Conservation (phyloP, 2,888 invertebrate genomes). For the Acleris holmiana region DNA sequence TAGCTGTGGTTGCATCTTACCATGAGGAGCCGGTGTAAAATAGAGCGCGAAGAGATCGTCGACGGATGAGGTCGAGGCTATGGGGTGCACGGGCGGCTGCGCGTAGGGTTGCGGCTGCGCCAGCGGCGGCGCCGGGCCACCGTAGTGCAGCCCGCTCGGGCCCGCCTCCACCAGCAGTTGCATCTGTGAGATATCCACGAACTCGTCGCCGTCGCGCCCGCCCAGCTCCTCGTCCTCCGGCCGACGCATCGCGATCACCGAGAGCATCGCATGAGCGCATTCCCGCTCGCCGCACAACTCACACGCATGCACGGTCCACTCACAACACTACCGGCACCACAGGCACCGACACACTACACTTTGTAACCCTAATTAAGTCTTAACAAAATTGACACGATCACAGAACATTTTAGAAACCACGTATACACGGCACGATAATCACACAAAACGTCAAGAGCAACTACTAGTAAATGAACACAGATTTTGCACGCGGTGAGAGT, state of each 20-base stretch:
- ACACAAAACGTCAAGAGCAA: constrained; percentile 60
- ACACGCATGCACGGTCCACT: constrained; percentile 59
- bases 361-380: constrained; percentile 60
- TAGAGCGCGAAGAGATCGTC: constrained; percentile 91
- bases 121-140: constrained; percentile 76
- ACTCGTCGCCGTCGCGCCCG: constrained; percentile 87
- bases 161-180: constrained; percentile 88
- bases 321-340: constrained; percentile 48
- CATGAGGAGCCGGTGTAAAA: constrained; percentile 87
- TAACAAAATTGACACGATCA: constrained; percentile 77
- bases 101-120: constrained; percentile 75
- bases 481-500: constrained; percentile 74
- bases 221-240: constrained; percentile 87
- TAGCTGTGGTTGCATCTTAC: constrained; percentile 72
- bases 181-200: constrained; percentile 93
- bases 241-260: constrained; percentile 90
- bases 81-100: constrained; percentile 64
- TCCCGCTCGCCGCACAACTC: constrained; percentile 69
- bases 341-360: constrained; percentile 37
- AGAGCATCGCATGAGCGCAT: constrained; percentile 83
- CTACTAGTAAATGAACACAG: constrained; percentile 82
- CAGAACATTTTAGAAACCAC: constrained; percentile 74
- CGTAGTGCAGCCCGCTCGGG: constrained; percentile 80
- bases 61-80: constrained; percentile 85
- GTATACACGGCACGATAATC: constrained; percentile 62